phyloP scores from a whole-genome alignment of 2,113 vertebrate genomes.

The Poecilia latipinna region DNA sequence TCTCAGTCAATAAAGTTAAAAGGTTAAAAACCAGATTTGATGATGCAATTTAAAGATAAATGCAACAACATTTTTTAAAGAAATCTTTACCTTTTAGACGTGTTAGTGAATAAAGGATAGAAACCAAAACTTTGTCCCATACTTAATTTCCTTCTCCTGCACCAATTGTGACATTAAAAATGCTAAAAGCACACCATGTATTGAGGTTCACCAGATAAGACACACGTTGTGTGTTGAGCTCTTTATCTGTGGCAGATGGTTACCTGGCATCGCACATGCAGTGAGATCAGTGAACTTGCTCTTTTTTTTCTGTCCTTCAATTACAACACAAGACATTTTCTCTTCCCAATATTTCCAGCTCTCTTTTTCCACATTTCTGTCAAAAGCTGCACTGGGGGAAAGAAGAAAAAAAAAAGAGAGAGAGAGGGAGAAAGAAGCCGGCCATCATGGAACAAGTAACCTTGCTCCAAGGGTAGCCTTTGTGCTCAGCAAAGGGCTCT shows the following conservation, averaged over 20 bases:
- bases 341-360: constrained; percentile 39
- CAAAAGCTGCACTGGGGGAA: constrained; percentile 25
- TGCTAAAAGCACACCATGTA: neutral
- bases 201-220: neutral
- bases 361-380: constrained; percentile 35
- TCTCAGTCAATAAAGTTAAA: no score
- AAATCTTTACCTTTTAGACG: no score
- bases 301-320: constrained; percentile 28
- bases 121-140: neutral
- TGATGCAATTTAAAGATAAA: no score
- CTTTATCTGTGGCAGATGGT: constrained; percentile 68
- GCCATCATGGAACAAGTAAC: constrained; percentile 60
- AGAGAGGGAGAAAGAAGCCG: constrained; percentile 23
- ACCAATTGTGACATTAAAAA: neutral
- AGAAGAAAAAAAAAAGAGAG: neutral
- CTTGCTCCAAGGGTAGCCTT: constrained; percentile 71
- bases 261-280: constrained; percentile 72
- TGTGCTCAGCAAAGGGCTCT: constrained; percentile 58
- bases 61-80: no score
- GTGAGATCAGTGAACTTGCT: constrained; percentile 45
- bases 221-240: constrained; percentile 31
- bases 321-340: constrained; percentile 36
- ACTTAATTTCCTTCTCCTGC: neutral
- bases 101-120: neutral
- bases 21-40: no score